Percentiles rank a stretch among this genome's conserved stretches.
phyloP scores from a whole-genome alignment of 2,113 vertebrate genomes.

The Podilymbus podiceps region DNA sequence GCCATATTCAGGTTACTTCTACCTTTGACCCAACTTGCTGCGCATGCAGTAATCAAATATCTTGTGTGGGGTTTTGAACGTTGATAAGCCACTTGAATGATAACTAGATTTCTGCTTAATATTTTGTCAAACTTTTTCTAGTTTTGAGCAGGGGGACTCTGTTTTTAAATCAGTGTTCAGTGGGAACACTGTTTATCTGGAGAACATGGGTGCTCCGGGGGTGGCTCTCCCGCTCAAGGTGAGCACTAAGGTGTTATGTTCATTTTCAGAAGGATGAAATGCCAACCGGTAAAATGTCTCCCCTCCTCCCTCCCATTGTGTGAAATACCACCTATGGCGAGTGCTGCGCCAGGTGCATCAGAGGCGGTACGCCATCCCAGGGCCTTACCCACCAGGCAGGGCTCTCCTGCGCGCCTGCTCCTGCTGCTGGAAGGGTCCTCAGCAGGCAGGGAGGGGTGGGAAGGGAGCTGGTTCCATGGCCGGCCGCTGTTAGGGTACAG shows the following conservation, averaged over 20 bases:
- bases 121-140: background rate
- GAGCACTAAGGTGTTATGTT: background rate
- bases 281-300: background rate
- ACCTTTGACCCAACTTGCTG: background rate
- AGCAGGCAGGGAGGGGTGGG: background rate
- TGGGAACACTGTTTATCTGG: background rate
- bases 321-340: rapidly evolving
- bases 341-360: background rate
- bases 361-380: background rate
- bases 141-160: background rate
- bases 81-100: background rate
- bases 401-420: background rate
- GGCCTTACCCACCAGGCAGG: rapidly evolving
- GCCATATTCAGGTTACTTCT: background rate
- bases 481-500: rapidly evolving
- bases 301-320: background rate
- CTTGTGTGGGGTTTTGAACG: background rate
- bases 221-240: background rate
- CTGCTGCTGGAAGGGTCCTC: background rate
- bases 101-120: background rate
- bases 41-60: background rate
- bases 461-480: background rate
- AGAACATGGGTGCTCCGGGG: background rate
- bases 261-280: background rate
- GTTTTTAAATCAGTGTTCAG: background rate